A percentile compares a stretch with the other conserved stretches of the same genome.
These are phyloP conservation scores for Erithacus rubecula DNA, from an alignment of 2,797 vertebrate genomes.

Conservation along the genomic window DNA sequence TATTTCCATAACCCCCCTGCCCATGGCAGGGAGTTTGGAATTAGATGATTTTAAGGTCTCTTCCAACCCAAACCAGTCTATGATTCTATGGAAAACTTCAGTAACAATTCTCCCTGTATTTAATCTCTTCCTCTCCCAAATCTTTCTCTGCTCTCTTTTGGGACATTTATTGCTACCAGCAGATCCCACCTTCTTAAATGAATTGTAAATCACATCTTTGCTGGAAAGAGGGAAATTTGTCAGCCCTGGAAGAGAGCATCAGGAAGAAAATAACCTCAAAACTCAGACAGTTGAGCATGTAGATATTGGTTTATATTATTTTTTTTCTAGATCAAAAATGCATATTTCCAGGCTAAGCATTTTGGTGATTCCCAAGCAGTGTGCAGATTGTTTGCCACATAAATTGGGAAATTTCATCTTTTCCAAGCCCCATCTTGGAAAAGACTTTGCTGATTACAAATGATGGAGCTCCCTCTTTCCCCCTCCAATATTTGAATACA, in stretches of 20 bases:
- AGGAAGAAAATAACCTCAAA: not conserved
- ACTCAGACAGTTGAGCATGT: not conserved
- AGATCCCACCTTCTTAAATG: not conserved
- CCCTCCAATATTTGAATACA: constrained; percentile 30
- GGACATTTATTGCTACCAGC: not conserved
- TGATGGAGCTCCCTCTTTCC: not conserved
- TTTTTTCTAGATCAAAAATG: not conserved
- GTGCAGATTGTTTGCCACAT: not conserved
- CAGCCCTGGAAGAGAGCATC: not conserved
- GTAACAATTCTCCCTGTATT: not conserved
- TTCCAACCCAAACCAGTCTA: not conserved
- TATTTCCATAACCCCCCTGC: not conserved
- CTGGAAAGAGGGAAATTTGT: not conserved
- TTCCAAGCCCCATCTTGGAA: not conserved
- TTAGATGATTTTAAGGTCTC: not conserved
- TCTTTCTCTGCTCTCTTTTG: not conserved
- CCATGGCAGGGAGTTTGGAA: not conserved
- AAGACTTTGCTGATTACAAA: not conserved
- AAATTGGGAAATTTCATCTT: not conserved
- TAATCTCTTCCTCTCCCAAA: not conserved
- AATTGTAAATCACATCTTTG: not conserved
- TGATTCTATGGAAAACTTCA: not conserved
- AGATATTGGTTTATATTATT: not conserved
- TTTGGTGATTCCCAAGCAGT: not conserved
- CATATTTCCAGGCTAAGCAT: not conserved